Evolutionary conservation across 2,888 invertebrate species (phyloP).

Genomic region (Harpagoxenus sublaevis): DNA sequence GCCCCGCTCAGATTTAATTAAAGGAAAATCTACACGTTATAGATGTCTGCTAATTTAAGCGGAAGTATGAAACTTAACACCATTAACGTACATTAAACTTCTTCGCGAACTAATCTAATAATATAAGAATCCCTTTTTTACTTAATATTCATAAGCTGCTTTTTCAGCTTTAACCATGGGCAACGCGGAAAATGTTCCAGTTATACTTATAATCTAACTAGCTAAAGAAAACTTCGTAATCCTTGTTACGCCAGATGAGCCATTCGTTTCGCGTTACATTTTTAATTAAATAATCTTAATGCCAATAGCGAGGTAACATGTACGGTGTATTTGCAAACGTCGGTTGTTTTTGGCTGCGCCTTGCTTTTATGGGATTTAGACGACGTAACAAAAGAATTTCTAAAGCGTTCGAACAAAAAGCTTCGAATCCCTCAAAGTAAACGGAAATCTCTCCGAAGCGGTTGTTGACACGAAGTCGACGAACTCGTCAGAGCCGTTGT

Average conservation of each 20-base stretch:
- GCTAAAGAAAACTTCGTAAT: conserved; percentile 17
- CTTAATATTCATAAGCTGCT: conserved; percentile 32
- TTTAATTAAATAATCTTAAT: conserved; percentile 21
- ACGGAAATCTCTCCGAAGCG: conserved; percentile 52
- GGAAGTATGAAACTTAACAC: conserved; percentile 14
- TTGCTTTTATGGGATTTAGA: not conserved
- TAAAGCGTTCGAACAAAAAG: conserved; percentile 32
- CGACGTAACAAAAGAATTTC: not conserved
- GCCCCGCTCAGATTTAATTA: conserved; percentile 53
- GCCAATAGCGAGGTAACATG: not conserved
- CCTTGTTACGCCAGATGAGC: not conserved
- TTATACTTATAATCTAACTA: conserved; percentile 26
- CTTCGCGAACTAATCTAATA: conserved; percentile 32
- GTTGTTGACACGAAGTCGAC: conserved; percentile 76
- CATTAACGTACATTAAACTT: conserved; percentile 33
- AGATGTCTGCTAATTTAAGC: conserved; percentile 30
- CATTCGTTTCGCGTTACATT: not conserved
- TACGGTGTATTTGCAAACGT: not conserved
- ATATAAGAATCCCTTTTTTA: conserved; percentile 30
- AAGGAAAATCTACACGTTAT: conserved; percentile 49
- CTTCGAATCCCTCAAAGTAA: conserved; percentile 40
- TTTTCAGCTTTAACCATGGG: conserved; percentile 9
- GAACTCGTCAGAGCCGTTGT: conserved; percentile 71
- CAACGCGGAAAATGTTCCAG: conserved; percentile 10
- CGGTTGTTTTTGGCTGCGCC: not conserved